These are phyloP conservation scores for Zosterops hypoxanthus DNA, from an alignment of 2,113 vertebrate genomes.

Conservation along the genomic window DNA sequence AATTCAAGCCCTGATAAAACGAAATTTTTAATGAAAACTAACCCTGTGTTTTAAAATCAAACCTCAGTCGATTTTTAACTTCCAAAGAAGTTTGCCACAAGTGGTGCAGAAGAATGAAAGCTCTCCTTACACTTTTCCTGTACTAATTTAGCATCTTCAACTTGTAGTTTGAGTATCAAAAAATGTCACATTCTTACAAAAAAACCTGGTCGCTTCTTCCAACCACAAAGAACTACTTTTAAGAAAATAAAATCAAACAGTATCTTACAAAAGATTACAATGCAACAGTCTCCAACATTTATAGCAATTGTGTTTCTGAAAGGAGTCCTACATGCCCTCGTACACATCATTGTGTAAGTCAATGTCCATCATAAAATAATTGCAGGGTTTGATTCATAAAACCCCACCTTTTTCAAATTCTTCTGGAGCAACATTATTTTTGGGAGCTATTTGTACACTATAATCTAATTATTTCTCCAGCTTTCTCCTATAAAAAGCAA, in stretches of 20 bases:
- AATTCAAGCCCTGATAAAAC: neutral
- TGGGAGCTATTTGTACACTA: neutral
- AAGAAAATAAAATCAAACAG: neutral
- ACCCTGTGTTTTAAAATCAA: neutral
- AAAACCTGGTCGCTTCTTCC: accelerated
- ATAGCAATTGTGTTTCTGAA: neutral
- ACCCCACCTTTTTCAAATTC: neutral
- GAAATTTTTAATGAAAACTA: neutral
- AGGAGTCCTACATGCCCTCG: neutral
- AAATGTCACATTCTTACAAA: neutral
- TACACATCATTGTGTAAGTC: neutral
- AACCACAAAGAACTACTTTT: neutral
- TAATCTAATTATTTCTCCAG: neutral
- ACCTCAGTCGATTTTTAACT: neutral
- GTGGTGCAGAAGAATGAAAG: neutral
- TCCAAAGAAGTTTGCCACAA: neutral
- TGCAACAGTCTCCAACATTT: neutral
- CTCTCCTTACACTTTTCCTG: neutral
- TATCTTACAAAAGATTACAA: neutral
- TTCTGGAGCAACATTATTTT: neutral
- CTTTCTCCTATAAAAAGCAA: neutral
- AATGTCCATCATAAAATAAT: neutral
- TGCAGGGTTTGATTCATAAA: neutral
- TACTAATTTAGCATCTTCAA: neutral
- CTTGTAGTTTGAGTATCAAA: neutral